Percentiles rank a stretch among this genome's conserved stretches.
phyloP scores from a whole-genome alignment of 2,888 invertebrate genomes.

The Tipula confusa region DNA sequence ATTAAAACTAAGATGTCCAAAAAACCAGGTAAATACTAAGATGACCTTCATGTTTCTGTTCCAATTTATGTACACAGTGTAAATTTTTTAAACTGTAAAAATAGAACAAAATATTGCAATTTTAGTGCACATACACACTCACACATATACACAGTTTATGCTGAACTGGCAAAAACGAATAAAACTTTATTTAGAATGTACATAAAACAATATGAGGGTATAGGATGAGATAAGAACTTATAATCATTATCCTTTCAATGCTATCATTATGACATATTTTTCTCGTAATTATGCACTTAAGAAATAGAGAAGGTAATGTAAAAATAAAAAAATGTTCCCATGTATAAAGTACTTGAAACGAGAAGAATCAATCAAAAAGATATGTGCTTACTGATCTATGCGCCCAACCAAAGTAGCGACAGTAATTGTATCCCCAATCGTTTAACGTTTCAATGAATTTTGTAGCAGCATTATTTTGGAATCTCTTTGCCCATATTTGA shows the following conservation, averaged over 20 bases:
- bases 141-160: background rate
- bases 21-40: background rate
- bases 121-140: background rate
- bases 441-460: background rate
- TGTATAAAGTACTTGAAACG: background rate
- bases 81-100: background rate
- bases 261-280: conserved; percentile 12
- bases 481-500: background rate
- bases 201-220: background rate
- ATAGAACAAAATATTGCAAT: background rate
- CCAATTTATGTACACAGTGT: background rate
- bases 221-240: conserved; percentile 5
- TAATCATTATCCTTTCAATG: conserved; percentile 25
- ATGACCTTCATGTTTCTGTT: background rate
- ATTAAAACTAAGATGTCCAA: background rate
- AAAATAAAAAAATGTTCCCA: background rate
- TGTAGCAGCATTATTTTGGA: background rate
- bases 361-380: background rate
- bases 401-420: background rate
- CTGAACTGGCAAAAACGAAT: background rate
- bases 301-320: background rate
- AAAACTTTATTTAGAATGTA: background rate
- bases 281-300: conserved; percentile 4
- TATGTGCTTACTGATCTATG: background rate
- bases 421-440: conserved; percentile 3